Base-by-base conservation (phyloP, 2,113 vertebrate species). In the Gambusia affinis region DNA sequence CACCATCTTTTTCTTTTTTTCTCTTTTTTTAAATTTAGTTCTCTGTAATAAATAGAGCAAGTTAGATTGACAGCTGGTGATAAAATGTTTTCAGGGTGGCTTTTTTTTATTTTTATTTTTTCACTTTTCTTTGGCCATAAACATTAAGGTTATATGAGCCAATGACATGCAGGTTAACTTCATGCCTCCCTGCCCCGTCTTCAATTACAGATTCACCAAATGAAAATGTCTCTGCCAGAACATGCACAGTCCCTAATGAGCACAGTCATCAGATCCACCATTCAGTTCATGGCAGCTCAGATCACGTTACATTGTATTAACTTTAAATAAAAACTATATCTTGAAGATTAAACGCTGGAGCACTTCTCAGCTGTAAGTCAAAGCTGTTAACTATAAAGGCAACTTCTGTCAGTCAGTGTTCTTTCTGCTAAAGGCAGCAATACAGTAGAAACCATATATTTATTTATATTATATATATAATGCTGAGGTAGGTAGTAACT, bases 191-290 rank as follows among this genome's bases (percentile, higher is more conserved):
- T 61, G 65, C 47, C 70, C 68, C 17, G 65, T 14, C 63, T 78
- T 73, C 82, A 64, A 84, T 54, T 44, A 65, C 47, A 72, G 60
- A 51, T 47, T 42, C 47, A n/a, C 35, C 67, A 39, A 72, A 85
- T 78, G 4, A 78, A 81, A 84, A 83, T 67, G 72, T 81, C 70
- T 80, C 30, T 39, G 12, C 42, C 63, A 76, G 70, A 88, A 63
- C 61, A 60, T n/a, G 22, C 33, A 62, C 64, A 44, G 42, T 11
- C 57, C 57, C 60, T 73, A 72, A 87, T 7, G 33, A 79, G 75
- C 31, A 33, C 75, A 67, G 30, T 82, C 83, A 86, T 66, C 67
- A 60, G 39, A 12, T 33, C 60, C 62, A 71, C 67, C 33, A 65
- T 72, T 72, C 1, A 27, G 65, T 64, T 87, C 66, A 71, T 68